Evolutionary conservation across 92 coral and sea anemone species (phyloP), one percentile per base, ranked within the genome.

Genomic region (Desmophyllum pertusum): DNA sequence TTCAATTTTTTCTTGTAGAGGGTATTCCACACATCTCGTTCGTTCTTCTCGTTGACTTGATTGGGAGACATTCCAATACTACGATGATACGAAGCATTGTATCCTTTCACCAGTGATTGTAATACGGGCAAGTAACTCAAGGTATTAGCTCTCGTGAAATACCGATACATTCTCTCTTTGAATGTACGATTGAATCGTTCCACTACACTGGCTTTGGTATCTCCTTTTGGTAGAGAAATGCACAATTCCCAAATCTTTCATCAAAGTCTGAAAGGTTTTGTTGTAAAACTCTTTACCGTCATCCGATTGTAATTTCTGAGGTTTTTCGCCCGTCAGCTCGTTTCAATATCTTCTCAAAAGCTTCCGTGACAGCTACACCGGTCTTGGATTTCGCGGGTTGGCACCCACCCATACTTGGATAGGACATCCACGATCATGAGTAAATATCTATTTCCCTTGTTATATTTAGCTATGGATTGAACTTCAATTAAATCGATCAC

Each of bases 201-300:
- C 27, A 79, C 84, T 27, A 86, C 64, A 10, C 57, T 67, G 35
- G 89, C 91, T 79, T 89, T 89, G 73, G n/a, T n/a, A n/a, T n/a
- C n/a, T n/a, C n/a, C n/a, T n/a, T n/a, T n/a, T n/a, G n/a, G n/a
- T n/a, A n/a, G n/a, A n/a, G n/a, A n/a, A n/a, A n/a, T n/a, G n/a
- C n/a, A n/a, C n/a, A n/a, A n/a, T n/a, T n/a, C n/a, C n/a, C n/a
- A n/a, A n/a, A n/a, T 40, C 6, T n/a, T n/a, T n/a, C n/a, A n/a
- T n/a, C n/a, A n/a, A n/a, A n/a, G n/a, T n/a, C n/a, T n/a, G n/a
- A n/a, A n/a, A n/a, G n/a, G n/a, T n/a, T n/a, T n/a, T n/a, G 13
- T 52, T 52, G 61, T 52, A 52, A 3, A 52, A 3, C 0, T 52
- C 61, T 52, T 52, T 52, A 7, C 61, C 61, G n/a, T 52, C 61